phyloP scores from a whole-genome alignment of 2,797 vertebrate genomes.

The Furcifer pardalis region DNA sequence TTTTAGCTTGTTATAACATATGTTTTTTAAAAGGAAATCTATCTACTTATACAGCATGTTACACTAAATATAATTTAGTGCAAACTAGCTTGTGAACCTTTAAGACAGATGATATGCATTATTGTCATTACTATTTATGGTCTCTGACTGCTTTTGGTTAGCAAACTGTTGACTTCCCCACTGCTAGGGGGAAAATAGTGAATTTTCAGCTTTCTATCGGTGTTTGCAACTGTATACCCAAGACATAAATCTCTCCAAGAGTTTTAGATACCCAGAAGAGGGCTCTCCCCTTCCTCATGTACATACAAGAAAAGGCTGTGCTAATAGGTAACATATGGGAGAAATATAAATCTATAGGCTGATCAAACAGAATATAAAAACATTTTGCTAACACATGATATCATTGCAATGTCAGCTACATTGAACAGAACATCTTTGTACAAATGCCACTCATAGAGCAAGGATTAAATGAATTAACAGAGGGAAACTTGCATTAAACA shows the following conservation, averaged over 20 bases:
- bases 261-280: background rate
- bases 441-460: background rate
- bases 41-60: too few species aligned
- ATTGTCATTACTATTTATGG: background rate
- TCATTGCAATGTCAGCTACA: background rate
- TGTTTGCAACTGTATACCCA: too few species aligned
- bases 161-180: too few species aligned
- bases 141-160: too few species aligned
- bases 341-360: background rate
- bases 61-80: too few species aligned
- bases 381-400: background rate
- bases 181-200: too few species aligned
- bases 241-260: background rate
- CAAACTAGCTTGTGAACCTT: background rate
- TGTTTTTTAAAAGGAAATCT: too few species aligned
- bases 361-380: background rate
- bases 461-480: slow-evolving; percentile 5
- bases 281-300: background rate
- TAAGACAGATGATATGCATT: background rate
- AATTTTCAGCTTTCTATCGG: too few species aligned
- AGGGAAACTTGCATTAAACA: background rate
- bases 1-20: too few species aligned
- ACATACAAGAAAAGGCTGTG: background rate
- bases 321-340: background rate
- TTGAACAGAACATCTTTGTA: background rate